Conservation (phyloP, 2,888 invertebrate genomes). For the Panorpa germanica region DNA sequence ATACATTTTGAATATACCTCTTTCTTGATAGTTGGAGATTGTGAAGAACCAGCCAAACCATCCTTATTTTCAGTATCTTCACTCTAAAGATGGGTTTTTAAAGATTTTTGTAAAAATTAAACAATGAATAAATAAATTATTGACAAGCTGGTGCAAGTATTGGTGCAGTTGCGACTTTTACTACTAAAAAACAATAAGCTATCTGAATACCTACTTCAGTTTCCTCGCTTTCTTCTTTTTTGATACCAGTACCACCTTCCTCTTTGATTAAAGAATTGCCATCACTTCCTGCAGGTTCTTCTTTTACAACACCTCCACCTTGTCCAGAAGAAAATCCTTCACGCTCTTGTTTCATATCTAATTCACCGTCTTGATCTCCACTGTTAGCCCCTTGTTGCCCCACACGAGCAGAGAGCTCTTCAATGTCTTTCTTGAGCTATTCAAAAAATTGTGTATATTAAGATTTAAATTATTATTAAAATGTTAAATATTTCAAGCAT, state of each 20-base stretch:
- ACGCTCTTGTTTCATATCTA: conserved; percentile 18
- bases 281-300: conserved; percentile 20
- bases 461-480: conserved; percentile 7
- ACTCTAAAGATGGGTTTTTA: neutral
- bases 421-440: conserved; percentile 44
- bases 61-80: too few species aligned
- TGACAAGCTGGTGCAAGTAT: too few species aligned
- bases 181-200: too few species aligned
- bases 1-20: too few species aligned
- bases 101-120: neutral
- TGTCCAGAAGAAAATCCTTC: conserved; percentile 23
- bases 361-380: conserved; percentile 27
- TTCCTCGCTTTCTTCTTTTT: conserved; percentile 18
- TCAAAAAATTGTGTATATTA: too few species aligned
- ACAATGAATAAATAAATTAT: conserved; percentile 1
- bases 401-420: conserved; percentile 38
- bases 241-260: conserved; percentile 26
- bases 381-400: conserved; percentile 31
- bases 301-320: conserved; percentile 26
- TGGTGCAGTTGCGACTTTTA: too few species aligned
- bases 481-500: too few species aligned
- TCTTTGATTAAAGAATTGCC: conserved; percentile 32
- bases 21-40: too few species aligned
- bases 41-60: too few species aligned
- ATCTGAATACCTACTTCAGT: too few species aligned